phyloP scores from a whole-genome alignment of 2,888 invertebrate species.

The Tuberolachnus salignus region DNA sequence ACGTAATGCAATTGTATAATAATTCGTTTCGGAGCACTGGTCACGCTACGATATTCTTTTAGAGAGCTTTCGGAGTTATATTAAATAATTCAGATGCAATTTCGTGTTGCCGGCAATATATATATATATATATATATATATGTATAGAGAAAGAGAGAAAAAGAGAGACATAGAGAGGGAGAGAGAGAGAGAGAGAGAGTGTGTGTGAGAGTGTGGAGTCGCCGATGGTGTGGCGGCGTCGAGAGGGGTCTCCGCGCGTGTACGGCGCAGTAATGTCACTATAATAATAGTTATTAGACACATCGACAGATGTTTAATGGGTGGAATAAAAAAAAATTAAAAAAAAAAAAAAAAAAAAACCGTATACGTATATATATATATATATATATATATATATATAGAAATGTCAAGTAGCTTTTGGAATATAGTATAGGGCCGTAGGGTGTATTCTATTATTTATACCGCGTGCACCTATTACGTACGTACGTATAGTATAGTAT shows the following conservation, averaged over 20 bases:
- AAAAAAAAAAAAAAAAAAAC: background rate
- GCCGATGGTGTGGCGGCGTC: too few species aligned
- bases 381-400: background rate
- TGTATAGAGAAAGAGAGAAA: too few species aligned
- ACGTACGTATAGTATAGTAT: background rate
- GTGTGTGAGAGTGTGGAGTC: too few species aligned
- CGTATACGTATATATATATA: too few species aligned
- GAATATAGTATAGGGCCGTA: background rate
- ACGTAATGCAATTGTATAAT: constrained; percentile 18
- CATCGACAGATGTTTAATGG: constrained; percentile 21
- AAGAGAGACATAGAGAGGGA: too few species aligned
- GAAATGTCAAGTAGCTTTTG: constrained; percentile 22
- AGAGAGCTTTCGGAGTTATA: constrained; percentile 10
- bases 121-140: too few species aligned
- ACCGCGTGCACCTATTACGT: background rate
- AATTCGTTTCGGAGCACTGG: constrained; percentile 7
- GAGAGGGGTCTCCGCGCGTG: background rate
- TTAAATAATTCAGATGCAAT: constrained; percentile 51
- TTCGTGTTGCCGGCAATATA: constrained; percentile 11
- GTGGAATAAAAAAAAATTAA: background rate
- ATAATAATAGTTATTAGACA: constrained; percentile 45
- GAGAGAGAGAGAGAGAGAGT: too few species aligned
- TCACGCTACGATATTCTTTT: constrained; percentile 35
- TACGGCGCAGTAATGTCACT: constrained; percentile 7
- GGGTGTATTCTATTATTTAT: constrained; percentile 5